Evolutionary conservation across 2,888 invertebrate species (phyloP).

Genomic region (Leptinotarsa peninsularis): DNA sequence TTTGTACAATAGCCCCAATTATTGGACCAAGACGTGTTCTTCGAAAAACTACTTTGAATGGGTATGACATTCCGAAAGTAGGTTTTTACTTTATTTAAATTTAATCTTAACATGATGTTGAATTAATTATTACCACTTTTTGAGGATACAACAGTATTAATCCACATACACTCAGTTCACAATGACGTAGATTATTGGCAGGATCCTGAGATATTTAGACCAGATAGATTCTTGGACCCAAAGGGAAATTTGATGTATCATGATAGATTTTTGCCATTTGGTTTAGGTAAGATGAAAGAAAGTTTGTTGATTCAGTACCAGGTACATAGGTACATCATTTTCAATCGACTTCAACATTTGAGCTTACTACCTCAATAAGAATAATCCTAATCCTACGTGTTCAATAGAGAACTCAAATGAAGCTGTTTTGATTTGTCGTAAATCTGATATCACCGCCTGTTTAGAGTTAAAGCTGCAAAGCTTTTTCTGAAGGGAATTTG

Average conservation of each 20-base stretch:
- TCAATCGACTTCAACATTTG: too few species aligned
- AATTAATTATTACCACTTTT: slow-evolving; percentile 33
- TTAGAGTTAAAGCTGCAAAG: too few species aligned
- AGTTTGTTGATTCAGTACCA: background rate
- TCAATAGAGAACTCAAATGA: too few species aligned
- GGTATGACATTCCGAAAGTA: slow-evolving; percentile 68
- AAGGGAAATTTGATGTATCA: slow-evolving; percentile 57
- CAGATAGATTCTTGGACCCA: slow-evolving; percentile 72
- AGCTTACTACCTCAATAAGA: too few species aligned
- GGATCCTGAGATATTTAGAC: slow-evolving; percentile 73
- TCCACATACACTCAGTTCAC: slow-evolving; percentile 67
- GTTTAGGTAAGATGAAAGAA: slow-evolving; percentile 59
- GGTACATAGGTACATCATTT: too few species aligned
- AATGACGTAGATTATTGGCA: slow-evolving; percentile 71
- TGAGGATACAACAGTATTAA: slow-evolving; percentile 60
- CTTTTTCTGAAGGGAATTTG: too few species aligned
- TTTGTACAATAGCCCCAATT: slow-evolving; percentile 66
- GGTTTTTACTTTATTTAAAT: background rate
- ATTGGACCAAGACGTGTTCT: slow-evolving; percentile 69
- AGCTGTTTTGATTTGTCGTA: too few species aligned
- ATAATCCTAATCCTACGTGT: too few species aligned
- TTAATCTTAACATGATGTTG: too few species aligned
- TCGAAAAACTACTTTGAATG: slow-evolving; percentile 68
- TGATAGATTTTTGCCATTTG: slow-evolving; percentile 63
- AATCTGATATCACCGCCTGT: too few species aligned